Base-by-base conservation (phyloP, 1,140 invertebrate species). In the Copidosoma floridanum region DNA sequence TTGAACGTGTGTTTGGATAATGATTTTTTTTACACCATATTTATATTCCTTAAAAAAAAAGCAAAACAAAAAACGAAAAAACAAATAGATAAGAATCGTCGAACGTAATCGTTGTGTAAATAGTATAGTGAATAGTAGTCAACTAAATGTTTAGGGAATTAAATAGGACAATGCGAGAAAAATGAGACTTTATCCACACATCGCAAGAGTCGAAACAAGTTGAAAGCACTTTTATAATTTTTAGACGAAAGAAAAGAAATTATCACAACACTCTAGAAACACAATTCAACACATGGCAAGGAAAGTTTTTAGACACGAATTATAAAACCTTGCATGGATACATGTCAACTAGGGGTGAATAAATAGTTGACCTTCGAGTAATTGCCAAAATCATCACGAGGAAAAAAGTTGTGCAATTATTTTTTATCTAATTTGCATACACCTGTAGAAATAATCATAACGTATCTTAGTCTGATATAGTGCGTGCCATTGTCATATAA, bases 21-120 rank as follows among this genome's bases (percentile, higher is more conserved):
- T 57, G 38, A 65, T 59, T 69, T 51, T 67, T 60, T 35, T 46
- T 63, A 53, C 57, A 65, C 60, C 58, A 63, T 53, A 41, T 65
- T 65, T 65, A 57, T 56, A 59, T 18, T 68, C 57, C 55, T 44
- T 41, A 63, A n/a, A n/a, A n/a, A n/a, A n/a, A n/a, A n/a, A n/a
- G n/a, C n/a, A n/a, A n/a, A n/a, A n/a, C n/a, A n/a, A n/a, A n/a
- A n/a, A n/a, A n/a, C n/a, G n/a, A n/a, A n/a, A n/a, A n/a, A n/a
- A n/a, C n/a, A n/a, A n/a, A 61, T 67, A 57, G 61, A 68, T 61
- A 57, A 63, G 43, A 57, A 57, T 32, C 24, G 44, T 48, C 2
- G n/a, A 54, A 54, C 4, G 43, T 37, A 47, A 11, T 38, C 10
- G 3, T 51, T 56, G 52, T 56, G n/a, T n/a, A 62, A 41, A 62